Evolutionary conservation across 2,888 invertebrate species (phyloP).

Genomic region (Parthenolecanium corni): DNA sequence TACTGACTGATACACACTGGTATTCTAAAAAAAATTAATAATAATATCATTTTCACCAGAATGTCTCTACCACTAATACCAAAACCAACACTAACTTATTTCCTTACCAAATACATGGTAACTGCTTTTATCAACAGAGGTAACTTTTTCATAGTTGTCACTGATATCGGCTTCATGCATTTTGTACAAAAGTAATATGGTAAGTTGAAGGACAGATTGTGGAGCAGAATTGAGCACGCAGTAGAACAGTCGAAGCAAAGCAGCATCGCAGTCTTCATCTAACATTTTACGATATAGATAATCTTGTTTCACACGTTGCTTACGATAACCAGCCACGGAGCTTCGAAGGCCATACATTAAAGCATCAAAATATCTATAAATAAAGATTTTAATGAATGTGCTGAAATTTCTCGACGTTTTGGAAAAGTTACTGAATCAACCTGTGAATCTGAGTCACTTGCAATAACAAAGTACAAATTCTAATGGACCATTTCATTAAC

Average conservation of each 20-base stretch:
- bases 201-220: slow-evolving; percentile 18
- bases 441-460: slow-evolving; percentile 20
- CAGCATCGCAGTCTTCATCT: slow-evolving; percentile 25
- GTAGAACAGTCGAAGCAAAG: slow-evolving; percentile 21
- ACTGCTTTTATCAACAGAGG: not conserved
- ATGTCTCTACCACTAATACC: not conserved
- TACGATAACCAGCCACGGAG: slow-evolving; percentile 10
- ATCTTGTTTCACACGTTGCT: slow-evolving; percentile 18
- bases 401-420: not conserved
- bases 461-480: slow-evolving; percentile 19
- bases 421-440: not conserved
- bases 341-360: slow-evolving; percentile 15
- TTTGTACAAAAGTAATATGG: slow-evolving; percentile 16
- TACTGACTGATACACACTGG: slow-evolving; percentile 6
- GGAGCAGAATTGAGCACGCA: slow-evolving; percentile 23
- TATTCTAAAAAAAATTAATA: not conserved
- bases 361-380: slow-evolving; percentile 22
- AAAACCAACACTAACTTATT: not conserved
- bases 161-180: not conserved
- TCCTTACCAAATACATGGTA: not conserved
- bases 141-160: not conserved
- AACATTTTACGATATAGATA: slow-evolving; percentile 22
- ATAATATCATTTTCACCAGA: no score
- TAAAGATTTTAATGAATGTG: not conserved
- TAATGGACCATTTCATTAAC: slow-evolving; percentile 13